Evolutionary conservation across 2,888 invertebrate genomes (phyloP).

Genomic region (Ophion obscuratus): DNA sequence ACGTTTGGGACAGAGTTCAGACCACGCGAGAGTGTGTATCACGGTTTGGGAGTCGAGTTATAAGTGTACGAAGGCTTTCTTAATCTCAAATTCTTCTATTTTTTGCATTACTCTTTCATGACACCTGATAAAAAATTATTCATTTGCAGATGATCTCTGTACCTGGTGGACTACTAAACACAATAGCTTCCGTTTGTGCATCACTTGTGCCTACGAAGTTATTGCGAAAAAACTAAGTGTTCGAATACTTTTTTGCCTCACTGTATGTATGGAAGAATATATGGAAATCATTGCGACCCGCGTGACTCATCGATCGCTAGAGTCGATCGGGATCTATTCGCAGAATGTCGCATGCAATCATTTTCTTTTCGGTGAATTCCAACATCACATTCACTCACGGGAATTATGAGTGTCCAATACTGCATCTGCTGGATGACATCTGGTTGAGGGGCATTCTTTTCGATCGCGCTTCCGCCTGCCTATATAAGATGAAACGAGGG

Average conservation of each 20-base stretch:
- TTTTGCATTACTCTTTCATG: too few relatives aligned
- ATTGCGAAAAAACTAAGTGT: constrained; percentile 35
- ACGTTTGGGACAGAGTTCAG: too few relatives aligned
- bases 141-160: too few relatives aligned
- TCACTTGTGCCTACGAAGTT: not conserved
- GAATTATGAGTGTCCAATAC: constrained; percentile 41
- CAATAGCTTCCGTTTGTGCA: not conserved
- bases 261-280: not conserved
- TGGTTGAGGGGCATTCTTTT: constrained; percentile 14
- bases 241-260: too few relatives aligned
- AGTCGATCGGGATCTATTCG: constrained; percentile 22
- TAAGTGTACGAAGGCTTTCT: too few relatives aligned
- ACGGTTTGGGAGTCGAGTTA: too few relatives aligned
- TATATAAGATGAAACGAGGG: constrained; percentile 57
- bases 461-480: not conserved
- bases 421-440: constrained; percentile 30
- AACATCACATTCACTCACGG: constrained; percentile 3
- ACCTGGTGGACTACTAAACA: too few relatives aligned
- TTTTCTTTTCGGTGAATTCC: constrained; percentile 52
- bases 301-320: constrained; percentile 35
- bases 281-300: constrained; percentile 1
- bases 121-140: too few relatives aligned
- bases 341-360: constrained; percentile 18
- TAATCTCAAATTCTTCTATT: too few relatives aligned
- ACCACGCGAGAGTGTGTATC: too few relatives aligned